Percentiles rank a stretch among this genome's conserved stretches.
phyloP scores from a whole-genome alignment of 1,140 invertebrate species.

The Ceratosolen fusciceps region DNA sequence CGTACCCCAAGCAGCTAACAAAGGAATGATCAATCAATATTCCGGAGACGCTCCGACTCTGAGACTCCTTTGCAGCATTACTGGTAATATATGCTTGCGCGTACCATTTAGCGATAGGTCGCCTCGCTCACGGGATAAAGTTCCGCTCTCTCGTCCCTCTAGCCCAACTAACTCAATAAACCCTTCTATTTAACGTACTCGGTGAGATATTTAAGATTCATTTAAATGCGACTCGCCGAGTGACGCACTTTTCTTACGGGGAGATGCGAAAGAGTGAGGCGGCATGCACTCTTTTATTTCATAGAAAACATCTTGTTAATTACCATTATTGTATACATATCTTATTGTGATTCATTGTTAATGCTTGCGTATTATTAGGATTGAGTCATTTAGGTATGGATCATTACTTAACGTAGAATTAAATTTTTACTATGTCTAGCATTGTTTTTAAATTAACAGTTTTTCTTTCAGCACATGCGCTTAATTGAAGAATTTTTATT shows the following conservation, averaged over 20 bases:
- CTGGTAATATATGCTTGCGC: conserved; percentile 78
- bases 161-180: neutral
- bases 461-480: conserved; percentile 70
- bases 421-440: conserved; percentile 65
- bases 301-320: conserved; percentile 68
- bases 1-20: conserved; percentile 87
- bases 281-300: conserved; percentile 45
- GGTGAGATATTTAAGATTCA: neutral
- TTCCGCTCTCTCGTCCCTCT: neutral
- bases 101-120: conserved; percentile 50
- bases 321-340: conserved; percentile 70
- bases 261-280: conserved; percentile 14
- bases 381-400: conserved; percentile 74
- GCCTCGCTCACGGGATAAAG: conserved; percentile 8
- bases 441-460: conserved; percentile 65
- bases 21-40: conserved; percentile 92
- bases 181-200: neutral
- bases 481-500: conserved; percentile 61
- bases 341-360: conserved; percentile 73
- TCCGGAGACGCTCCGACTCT: conserved; percentile 84
- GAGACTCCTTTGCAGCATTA: conserved; percentile 93
- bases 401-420: conserved; percentile 71
- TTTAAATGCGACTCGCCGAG: neutral
- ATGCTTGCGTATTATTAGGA: conserved; percentile 74
- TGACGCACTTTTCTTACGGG: neutral